Base-by-base conservation (phyloP, 1,140 invertebrate genomes). In the Melitaea cinxia region DNA sequence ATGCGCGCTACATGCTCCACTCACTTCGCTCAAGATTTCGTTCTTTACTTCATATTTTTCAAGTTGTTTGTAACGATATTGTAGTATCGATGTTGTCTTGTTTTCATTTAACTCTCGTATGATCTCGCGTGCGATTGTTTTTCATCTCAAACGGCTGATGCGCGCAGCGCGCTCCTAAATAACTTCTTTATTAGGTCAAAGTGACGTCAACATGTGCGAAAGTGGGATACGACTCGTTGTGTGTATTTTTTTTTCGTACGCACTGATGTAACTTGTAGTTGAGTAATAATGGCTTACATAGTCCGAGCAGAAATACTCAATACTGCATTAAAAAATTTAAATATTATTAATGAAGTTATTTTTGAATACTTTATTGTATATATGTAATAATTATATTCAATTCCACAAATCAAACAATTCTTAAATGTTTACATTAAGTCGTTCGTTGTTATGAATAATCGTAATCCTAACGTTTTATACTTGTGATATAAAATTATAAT, bases 1-100 rank as follows among this genome's bases (percentile, higher is more conserved):
- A 83, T 80, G 83, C 85, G 83, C 66, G 15, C 1, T 30, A 50
- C 57, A n/a, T 24, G 47, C 42, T 39, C 28, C 33, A 39, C 37
- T 2, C 24, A 35, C 42, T 49, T 4, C 3, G 42, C 52, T 49
- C 14, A 26, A 60, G 9, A 52, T 37, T 37, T 10, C 14, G 30
- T 49, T 19, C 24, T 49, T 45, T 47, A 23, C 10, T 24, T 47
- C 10, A 0, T 14, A 12, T 47, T 47, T 39, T 47, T 47, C 19
- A 9, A n/a, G 2, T 23, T 47, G 12, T 21, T 23, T 21, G 23
- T 23, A 0, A 47, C 4, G 4, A 10, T 47, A 23, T 47, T 47
- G 21, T 47, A 12, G 19, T 23, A 47, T 47, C 10, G 42, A 23
- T 12, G 21, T 23, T 47, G 9, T 7, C 14, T 19, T 47, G 17